Evolutionary conservation across 2,888 invertebrate species (phyloP).

Genomic region (Brachyopa scutellaris): DNA sequence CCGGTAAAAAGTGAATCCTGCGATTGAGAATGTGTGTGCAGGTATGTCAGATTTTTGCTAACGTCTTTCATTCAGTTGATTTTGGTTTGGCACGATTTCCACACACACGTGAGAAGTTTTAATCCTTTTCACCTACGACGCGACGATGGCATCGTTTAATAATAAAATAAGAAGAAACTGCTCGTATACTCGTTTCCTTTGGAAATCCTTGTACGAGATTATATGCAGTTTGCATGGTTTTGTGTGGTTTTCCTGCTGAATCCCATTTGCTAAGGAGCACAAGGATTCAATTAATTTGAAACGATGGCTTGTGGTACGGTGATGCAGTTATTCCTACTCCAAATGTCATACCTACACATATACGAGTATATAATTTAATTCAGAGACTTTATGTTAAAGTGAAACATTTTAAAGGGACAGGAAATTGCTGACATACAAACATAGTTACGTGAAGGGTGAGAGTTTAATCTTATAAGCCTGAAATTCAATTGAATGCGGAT

Average conservation of each 20-base stretch:
- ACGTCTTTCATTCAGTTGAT: constrained; percentile 14
- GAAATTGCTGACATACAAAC: no score
- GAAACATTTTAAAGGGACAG: neutral
- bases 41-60: no score
- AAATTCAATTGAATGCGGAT: constrained; percentile 37
- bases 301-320: neutral
- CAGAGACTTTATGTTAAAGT: neutral
- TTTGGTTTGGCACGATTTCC: constrained; percentile 13
- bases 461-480: constrained; percentile 32
- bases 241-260: neutral
- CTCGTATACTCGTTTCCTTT: no score
- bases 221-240: neutral
- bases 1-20: neutral
- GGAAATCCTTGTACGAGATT: no score
- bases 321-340: neutral
- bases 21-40: no score
- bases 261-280: neutral
- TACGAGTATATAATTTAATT: no score
- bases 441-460: neutral
- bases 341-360: constrained; percentile 32
- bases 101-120: constrained; percentile 10
- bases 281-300: constrained; percentile 23
- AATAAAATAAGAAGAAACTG: constrained; percentile 12
- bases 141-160: constrained; percentile 9
- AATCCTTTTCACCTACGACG: constrained; percentile 13